Evolutionary conservation across 2,797 vertebrate genomes (phyloP).

Genomic region (Diplodus sargus): DNA sequence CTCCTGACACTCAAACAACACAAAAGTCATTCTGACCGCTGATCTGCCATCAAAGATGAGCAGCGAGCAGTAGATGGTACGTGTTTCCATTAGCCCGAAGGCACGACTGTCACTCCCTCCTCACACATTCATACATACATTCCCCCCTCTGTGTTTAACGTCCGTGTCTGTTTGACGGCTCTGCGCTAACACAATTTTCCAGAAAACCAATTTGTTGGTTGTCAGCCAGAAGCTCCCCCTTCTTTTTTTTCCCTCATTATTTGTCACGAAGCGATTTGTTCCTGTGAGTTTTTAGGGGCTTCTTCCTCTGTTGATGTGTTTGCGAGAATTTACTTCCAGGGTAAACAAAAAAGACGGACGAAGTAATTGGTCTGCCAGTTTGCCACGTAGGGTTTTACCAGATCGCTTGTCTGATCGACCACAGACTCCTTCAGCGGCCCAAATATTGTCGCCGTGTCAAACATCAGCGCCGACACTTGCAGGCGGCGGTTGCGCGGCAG

Average conservation of each 20-base stretch:
- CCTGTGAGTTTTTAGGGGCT: constrained; percentile 53
- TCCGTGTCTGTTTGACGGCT: constrained; percentile 57
- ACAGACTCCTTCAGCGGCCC: constrained; percentile 33
- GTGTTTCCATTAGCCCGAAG: constrained; percentile 19
- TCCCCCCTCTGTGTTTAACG: constrained; percentile 57
- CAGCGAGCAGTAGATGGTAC: background rate
- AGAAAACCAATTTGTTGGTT: constrained; percentile 79
- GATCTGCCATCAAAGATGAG: constrained; percentile 7
- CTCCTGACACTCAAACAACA: background rate
- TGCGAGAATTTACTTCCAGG: constrained; percentile 54
- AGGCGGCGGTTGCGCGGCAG: constrained; percentile 16
- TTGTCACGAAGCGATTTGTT: constrained; percentile 71
- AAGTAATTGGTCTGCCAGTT: constrained; percentile 72
- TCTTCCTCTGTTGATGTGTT: constrained; percentile 56
- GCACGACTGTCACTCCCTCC: constrained; percentile 8
- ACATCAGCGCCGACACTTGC: constrained; percentile 46
- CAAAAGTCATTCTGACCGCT: constrained; percentile 10
- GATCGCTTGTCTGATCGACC: constrained; percentile 50
- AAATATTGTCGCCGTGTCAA: constrained; percentile 28
- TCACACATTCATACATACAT: constrained; percentile 39
- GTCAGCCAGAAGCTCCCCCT: constrained; percentile 64
- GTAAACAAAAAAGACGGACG: constrained; percentile 68
- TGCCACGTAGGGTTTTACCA: constrained; percentile 61
- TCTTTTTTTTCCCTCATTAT: constrained; percentile 46
- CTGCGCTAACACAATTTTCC: constrained; percentile 69